Evolutionary conservation across 2,888 invertebrate species (phyloP), one percentile per base, ranked within the genome.

Genomic region (Apodemia mormo): DNA sequence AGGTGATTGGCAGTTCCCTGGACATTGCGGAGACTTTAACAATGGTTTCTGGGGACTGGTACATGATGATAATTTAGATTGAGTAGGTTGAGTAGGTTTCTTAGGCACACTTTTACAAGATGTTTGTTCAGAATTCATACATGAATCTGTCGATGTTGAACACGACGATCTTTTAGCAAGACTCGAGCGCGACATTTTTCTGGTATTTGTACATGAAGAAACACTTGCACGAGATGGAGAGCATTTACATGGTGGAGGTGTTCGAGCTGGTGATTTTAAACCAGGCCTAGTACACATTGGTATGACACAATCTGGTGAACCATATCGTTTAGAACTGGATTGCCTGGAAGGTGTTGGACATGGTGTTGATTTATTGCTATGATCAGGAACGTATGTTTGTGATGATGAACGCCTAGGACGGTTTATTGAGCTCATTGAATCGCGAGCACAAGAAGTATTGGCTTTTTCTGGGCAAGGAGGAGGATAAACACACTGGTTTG

Each of bases 311-410:
- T 45, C 12, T 4, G 40, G 12, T 1, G 49, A 37, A 45, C 37
- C n/a, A 40, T 49, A 40, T 30, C 65, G 29, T 29, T 43, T 45
- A 8, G 56, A 49, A 29, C 14, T 37, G 6, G 6, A 7, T 61
- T 61, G 33, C 12, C 30, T 61, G 12, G 30, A 14, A 30, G 61
- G 6, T 30, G 61, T 33, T 61, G 33, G 14, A 33, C 14, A 61
- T 30, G 49, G 52, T 8, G 56, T n/a, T 58, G 66, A 64, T 2
- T 33, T 56, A 29, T 72, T 73, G 9, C 69, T 61, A 6, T 14
- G 9, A 49, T 49, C 54, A 14, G 72, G 69, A 10, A 70, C 61
- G 65, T 69, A 56, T 58, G 66, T 9, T 65, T 10, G 68, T 69
- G 69, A 69, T 64, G 71, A 66, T 33, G 37, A 65, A 43, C 40